Base-by-base conservation (phyloP, 1,140 invertebrate genomes). In the Psix sp. region DNA sequence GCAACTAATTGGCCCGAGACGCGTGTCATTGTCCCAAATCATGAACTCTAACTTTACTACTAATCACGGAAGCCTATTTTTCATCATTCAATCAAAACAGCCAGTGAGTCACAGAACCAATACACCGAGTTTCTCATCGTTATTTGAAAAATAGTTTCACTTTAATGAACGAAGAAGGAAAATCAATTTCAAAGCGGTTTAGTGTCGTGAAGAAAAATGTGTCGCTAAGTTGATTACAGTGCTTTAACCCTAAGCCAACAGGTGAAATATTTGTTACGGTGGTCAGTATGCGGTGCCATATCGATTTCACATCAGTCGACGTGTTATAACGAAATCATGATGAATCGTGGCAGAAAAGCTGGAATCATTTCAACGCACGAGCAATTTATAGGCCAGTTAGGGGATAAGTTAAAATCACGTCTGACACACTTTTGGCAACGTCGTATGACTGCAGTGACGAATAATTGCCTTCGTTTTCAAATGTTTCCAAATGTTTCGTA, bases 381-480 rank as follows among this genome's bases (percentile, higher is more conserved):
- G 3, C 40, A 45, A 60, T 43, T 49, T 62, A 59, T 46, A 46
- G 54, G 13, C 42, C 20, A 33, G 31, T 38, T 29, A 29, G 20
- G n/a, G 33, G 15, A 26, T 38, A 29, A 59, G 54, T 48, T 57
- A 15, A 26, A 51, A 40, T 49, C 33, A 11, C 20, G 43, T 59
- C 36, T 36, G 46, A 62, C 38, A 62, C 45, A 62, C 57, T 51
- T 62, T 62, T 42, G 57, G 36, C 57, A 42, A 24, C 18, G n/a
- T 16, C 39, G 16, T 7, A 33, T 5, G n/a, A 33, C 40, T 14
- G 39, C 52, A 21, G 18, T 31, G 16, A 40, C 9, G 46, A 26
- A 20, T 56, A 35, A 56, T 45, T 56, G 52, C 40, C 38, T 59
- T 21, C 38, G 35, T 56, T 43, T 7, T 26, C n/a, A n/a, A n/a